These are phyloP conservation scores for Lamprologus tigripictilis DNA, from an alignment of 2,113 vertebrate species.

Conservation along the genomic window DNA sequence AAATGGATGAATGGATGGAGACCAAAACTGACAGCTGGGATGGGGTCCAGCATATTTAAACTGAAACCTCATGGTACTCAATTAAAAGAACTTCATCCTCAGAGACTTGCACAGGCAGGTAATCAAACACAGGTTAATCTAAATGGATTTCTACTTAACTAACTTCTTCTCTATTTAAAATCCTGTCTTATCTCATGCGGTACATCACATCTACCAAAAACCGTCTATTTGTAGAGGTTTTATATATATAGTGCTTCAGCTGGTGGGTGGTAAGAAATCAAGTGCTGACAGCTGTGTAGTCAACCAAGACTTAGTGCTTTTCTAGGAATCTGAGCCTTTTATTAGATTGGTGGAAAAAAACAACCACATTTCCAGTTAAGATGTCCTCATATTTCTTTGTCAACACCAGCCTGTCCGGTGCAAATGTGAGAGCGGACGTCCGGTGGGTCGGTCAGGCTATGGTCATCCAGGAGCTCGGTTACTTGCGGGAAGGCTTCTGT, in stretches of 20 bases:
- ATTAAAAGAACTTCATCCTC: not conserved
- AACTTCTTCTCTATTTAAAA: not conserved
- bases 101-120: not conserved
- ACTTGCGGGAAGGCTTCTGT: conserved; percentile 17
- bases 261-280: conserved; percentile 14
- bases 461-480: conserved; percentile 23
- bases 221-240: not conserved
- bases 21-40: not conserved
- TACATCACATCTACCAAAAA: not conserved
- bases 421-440: conserved; percentile 33
- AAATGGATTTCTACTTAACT: not conserved
- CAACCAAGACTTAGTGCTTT: conserved; percentile 23
- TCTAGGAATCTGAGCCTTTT: conserved; percentile 30
- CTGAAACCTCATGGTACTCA: not conserved
- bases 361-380: not conserved
- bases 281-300: conserved; percentile 32
- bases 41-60: not conserved
- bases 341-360: conserved; percentile 2
- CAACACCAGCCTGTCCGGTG: conserved; percentile 35
- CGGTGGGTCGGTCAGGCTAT: not conserved
- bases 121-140: not conserved
- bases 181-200: not conserved
- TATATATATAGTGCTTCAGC: not conserved
- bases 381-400: conserved; percentile 46
- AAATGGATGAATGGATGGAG: not conserved